phyloP scores from a whole-genome alignment of 2,888 invertebrate species.

The Melangyna quadrimaculata region DNA sequence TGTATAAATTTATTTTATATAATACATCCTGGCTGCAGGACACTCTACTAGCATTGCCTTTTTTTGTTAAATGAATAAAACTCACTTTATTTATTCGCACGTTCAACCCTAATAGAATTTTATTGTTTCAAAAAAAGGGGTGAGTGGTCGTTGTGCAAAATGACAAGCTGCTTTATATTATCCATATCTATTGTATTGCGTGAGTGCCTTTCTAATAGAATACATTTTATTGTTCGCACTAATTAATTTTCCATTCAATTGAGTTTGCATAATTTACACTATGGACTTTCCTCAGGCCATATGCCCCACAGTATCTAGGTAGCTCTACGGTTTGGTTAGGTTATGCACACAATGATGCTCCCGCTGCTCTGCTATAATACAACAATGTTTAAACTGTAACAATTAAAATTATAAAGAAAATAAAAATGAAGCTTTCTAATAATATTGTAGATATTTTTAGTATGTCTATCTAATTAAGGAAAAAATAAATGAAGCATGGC shows the following conservation, averaged over 20 bases:
- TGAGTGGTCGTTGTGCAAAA: constrained; percentile 9
- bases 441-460: constrained; percentile 49
- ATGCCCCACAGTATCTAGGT: neutral
- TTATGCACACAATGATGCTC: neutral
- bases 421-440: constrained; percentile 22
- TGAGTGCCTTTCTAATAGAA: constrained; percentile 24
- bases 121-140: neutral
- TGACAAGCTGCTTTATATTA: constrained; percentile 16
- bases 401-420: constrained; percentile 36
- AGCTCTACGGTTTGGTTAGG: neutral
- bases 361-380: neutral
- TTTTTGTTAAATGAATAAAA: neutral
- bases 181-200: constrained; percentile 20
- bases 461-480: constrained; percentile 65
- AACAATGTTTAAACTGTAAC: constrained; percentile 37
- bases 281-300: constrained; percentile 3
- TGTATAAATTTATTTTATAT: neutral
- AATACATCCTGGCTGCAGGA: constrained; percentile 3
- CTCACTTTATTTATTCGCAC: constrained; percentile 26
- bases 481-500: constrained; percentile 65
- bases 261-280: constrained; percentile 61
- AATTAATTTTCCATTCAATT: constrained; percentile 64
- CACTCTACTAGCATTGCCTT: neutral
- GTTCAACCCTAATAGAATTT: constrained; percentile 30
- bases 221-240: constrained; percentile 57